Evolutionary conservation across 1,140 invertebrate species (phyloP).

Genomic region (Macrotrachela quadricornifera): DNA sequence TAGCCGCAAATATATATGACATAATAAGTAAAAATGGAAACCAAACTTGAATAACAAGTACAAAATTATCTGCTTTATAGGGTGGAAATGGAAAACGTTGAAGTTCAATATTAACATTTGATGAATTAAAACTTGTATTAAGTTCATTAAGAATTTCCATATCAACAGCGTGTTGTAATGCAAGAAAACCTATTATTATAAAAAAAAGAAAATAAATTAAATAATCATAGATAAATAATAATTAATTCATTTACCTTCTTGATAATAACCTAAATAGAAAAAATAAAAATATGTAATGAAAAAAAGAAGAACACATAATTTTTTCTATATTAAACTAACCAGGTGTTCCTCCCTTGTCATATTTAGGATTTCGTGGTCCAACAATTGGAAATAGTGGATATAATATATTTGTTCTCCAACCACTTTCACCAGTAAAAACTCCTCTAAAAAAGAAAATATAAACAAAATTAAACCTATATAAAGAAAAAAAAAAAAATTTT

Average conservation of each 20-base stretch:
- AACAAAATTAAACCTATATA: slow-evolving; percentile 5
- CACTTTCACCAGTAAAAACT: slow-evolving; percentile 22
- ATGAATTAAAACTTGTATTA: slow-evolving; percentile 3
- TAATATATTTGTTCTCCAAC: slow-evolving; percentile 43
- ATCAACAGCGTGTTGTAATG: slow-evolving; percentile 43
- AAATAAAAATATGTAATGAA: no score
- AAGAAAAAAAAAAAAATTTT: no score
- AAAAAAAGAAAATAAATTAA: slow-evolving; percentile 33
- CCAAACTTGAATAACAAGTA: slow-evolving; percentile 36
- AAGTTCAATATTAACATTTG: slow-evolving; percentile 22
- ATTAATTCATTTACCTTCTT: neutral
- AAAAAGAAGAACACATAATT: no score
- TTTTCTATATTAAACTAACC: no score
- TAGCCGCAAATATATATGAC: slow-evolving; percentile 39
- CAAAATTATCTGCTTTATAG: slow-evolving; percentile 22
- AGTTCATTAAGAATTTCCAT: slow-evolving; percentile 33
- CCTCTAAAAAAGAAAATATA: neutral
- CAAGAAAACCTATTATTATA: slow-evolving; percentile 43
- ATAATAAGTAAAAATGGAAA: slow-evolving; percentile 36
- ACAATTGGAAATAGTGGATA: slow-evolving; percentile 44
- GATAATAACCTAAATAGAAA: no score
- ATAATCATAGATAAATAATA: neutral
- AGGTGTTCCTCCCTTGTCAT: slow-evolving; percentile 38
- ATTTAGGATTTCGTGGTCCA: slow-evolving; percentile 39
- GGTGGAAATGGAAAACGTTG: slow-evolving; percentile 33